These are phyloP conservation scores for Cheirogaleus medius DNA, from an alignment of 2,113 vertebrate genomes.

Conservation along the genomic window DNA sequence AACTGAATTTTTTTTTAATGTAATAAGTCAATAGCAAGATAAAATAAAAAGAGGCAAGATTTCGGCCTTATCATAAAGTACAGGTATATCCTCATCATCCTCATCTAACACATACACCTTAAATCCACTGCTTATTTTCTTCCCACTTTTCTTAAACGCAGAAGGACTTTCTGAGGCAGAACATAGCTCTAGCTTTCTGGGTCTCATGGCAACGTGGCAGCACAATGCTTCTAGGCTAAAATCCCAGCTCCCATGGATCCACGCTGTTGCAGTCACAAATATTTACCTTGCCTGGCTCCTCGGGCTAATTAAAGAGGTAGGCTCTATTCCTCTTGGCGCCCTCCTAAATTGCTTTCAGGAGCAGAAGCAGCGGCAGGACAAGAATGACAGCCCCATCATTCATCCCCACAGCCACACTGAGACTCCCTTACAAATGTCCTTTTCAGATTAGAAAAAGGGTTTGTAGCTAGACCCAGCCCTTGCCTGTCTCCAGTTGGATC, in stretches of 20 bases:
- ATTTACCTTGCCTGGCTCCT: slow-evolving; percentile 61
- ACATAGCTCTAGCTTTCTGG: not conserved
- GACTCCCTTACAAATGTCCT: not conserved
- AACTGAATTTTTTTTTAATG: not conserved
- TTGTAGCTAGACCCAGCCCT: not conserved
- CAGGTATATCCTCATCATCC: fast-evolving
- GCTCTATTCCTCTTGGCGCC: not conserved
- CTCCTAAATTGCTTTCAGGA: not conserved
- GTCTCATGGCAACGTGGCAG: slow-evolving; percentile 50
- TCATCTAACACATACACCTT: not conserved
- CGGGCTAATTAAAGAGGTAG: not conserved
- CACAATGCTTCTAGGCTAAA: slow-evolving; percentile 9
- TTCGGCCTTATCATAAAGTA: not conserved
- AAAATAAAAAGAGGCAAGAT: not conserved
- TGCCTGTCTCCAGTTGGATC: not conserved
- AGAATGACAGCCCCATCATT: not conserved
- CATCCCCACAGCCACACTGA: not conserved
- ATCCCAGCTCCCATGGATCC: not conserved
- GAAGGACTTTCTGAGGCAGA: not conserved
- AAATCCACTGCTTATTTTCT: not conserved
- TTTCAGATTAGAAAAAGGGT: not conserved
- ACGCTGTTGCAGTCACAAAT: not conserved
- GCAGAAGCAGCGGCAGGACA: not conserved
- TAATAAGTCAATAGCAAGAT: not conserved
- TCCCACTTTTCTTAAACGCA: not conserved